Evolutionary conservation across 2,888 invertebrate genomes (phyloP).

Genomic region (Eupithecia tripunctaria): DNA sequence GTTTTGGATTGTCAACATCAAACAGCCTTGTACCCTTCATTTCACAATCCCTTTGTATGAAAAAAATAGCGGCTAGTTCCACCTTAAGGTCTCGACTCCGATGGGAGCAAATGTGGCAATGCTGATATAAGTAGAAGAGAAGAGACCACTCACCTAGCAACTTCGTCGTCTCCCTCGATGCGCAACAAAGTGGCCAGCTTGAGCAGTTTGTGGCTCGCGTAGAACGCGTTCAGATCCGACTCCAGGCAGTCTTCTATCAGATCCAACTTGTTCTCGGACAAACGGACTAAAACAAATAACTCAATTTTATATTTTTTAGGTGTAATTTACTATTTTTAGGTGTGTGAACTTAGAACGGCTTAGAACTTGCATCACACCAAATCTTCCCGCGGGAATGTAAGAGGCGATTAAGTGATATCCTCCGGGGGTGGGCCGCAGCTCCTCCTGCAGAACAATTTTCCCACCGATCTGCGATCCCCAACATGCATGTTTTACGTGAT

Average conservation of each 20-base stretch:
- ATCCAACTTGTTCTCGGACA: slow-evolving; percentile 85
- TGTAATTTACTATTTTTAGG: neutral
- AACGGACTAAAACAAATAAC: slow-evolving; percentile 76
- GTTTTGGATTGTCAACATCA: too few species aligned
- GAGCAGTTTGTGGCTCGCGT: slow-evolving; percentile 86
- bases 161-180: slow-evolving; percentile 83
- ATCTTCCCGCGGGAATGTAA: neutral
- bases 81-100: too few species aligned
- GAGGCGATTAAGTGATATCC: neutral
- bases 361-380: neutral
- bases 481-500: too few species aligned
- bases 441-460: neutral
- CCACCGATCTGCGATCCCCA: neutral
- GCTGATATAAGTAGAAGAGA: too few species aligned
- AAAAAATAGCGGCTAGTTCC: too few species aligned
- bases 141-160: slow-evolving; percentile 56
- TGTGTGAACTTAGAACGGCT: neutral
- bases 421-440: neutral
- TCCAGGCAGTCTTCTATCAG: slow-evolving; percentile 86
- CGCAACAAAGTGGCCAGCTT: slow-evolving; percentile 86
- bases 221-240: slow-evolving; percentile 83
- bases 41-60: too few species aligned
- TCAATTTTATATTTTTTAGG: neutral
- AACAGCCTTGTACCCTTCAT: too few species aligned
- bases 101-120: too few species aligned